Evolutionary conservation across 2,113 vertebrate genomes (phyloP).

Genomic region (Psammodynastes pulverulentus): DNA sequence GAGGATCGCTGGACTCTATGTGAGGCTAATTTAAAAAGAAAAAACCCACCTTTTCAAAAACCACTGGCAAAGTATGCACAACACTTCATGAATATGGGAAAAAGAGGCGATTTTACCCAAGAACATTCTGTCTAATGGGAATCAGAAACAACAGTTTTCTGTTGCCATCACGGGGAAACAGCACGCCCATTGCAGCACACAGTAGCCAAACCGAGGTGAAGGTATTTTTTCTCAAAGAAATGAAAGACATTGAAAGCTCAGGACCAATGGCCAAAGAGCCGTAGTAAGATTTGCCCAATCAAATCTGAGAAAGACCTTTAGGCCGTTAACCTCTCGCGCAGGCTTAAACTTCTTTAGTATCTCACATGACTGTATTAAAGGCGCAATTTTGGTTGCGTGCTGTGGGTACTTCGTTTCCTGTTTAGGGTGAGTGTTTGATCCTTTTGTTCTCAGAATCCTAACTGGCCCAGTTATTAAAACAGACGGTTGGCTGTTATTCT

Average conservation of each 20-base stretch:
- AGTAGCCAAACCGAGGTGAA: not conserved
- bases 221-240: not conserved
- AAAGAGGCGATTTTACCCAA: not conserved
- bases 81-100: not conserved
- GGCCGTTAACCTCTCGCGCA: not conserved
- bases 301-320: not conserved
- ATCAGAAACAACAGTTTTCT: not conserved
- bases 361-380: not conserved
- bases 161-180: not conserved
- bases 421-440: not conserved
- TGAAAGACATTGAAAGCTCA: not conserved
- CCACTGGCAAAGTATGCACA: not conserved
- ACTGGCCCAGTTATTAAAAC: too few relatives aligned
- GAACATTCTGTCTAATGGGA: not conserved
- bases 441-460: not conserved
- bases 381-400: not conserved
- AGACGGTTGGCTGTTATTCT: too few relatives aligned
- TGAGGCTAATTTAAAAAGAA: not conserved
- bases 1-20: not conserved
- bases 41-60: not conserved
- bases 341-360: too few relatives aligned
- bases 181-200: not conserved
- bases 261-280: too few relatives aligned
- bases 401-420: fast-evolving
- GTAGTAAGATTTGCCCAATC: not conserved